phyloP scores from a whole-genome alignment of 1,140 invertebrate species.

The Bombus sibiricus region DNA sequence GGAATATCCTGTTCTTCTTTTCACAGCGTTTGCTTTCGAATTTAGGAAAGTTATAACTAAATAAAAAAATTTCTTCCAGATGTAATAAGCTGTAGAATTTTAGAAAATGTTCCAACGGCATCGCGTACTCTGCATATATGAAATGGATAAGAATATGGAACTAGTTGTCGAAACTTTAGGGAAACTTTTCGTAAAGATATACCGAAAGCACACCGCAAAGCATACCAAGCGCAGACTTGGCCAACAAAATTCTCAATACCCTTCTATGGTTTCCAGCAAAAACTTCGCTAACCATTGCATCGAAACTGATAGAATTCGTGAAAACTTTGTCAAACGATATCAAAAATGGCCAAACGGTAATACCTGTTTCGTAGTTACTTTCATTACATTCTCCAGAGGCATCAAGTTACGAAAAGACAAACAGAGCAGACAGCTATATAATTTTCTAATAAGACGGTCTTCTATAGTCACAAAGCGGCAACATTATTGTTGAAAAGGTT shows the following conservation, averaged over 20 bases:
- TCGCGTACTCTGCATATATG: not conserved
- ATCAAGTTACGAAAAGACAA: not conserved
- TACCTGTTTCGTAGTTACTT: not conserved
- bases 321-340: not conserved
- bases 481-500: too few species aligned
- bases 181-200: not conserved
- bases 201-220: not conserved
- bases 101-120: not conserved
- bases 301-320: not conserved
- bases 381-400: not conserved
- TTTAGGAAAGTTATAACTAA: not conserved
- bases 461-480: too few species aligned
- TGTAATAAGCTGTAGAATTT: not conserved
- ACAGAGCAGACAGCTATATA: not conserved
- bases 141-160: not conserved
- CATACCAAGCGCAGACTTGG: not conserved
- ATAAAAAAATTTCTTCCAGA: not conserved
- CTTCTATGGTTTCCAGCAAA: not conserved
- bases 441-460: not conserved
- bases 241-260: not conserved
- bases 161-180: not conserved
- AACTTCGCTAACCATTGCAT: not conserved
- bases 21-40: not conserved
- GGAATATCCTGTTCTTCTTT: not conserved
- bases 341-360: not conserved